Evolutionary conservation across 2,888 invertebrate genomes (phyloP).

Genomic region (Cephus sareptanus): DNA sequence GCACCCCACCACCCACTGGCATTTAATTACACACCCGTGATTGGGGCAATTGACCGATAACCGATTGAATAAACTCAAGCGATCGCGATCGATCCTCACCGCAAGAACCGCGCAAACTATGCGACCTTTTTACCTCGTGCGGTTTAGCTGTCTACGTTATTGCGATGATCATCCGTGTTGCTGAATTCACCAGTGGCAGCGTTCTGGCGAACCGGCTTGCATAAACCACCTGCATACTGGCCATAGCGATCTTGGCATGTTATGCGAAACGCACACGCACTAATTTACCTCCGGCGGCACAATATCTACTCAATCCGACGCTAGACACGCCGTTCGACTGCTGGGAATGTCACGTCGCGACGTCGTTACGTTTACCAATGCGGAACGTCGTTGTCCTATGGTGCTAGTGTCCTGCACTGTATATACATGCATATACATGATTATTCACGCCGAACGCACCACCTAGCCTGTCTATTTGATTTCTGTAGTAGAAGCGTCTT

Average conservation of each 20-base stretch:
- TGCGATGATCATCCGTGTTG: background rate
- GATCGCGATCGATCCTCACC: background rate
- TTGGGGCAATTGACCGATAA: background rate
- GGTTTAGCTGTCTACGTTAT: background rate
- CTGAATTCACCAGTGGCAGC: background rate
- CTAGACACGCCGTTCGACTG: background rate
- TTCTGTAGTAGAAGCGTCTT: too few relatives aligned
- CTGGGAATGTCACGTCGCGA: background rate
- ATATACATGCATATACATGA: background rate
- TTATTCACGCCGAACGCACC: too few relatives aligned
- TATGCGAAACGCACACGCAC: conserved; percentile 30
- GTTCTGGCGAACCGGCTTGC: conserved; percentile 17
- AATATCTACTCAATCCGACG: background rate
- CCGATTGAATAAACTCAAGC: background rate
- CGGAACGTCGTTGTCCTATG: background rate
- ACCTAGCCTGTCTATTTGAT: too few relatives aligned
- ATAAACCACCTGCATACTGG: conserved; percentile 48
- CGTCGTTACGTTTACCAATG: background rate
- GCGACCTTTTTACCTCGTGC: background rate
- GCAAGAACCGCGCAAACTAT: background rate
- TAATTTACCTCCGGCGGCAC: background rate
- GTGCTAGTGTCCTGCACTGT: background rate
- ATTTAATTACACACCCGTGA: background rate
- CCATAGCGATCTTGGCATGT: conserved; percentile 45
- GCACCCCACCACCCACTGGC: background rate